Evolutionary conservation across 1,140 invertebrate genomes (phyloP), one percentile per base, ranked within the genome.

Genomic region (Orussus abietinus): DNA sequence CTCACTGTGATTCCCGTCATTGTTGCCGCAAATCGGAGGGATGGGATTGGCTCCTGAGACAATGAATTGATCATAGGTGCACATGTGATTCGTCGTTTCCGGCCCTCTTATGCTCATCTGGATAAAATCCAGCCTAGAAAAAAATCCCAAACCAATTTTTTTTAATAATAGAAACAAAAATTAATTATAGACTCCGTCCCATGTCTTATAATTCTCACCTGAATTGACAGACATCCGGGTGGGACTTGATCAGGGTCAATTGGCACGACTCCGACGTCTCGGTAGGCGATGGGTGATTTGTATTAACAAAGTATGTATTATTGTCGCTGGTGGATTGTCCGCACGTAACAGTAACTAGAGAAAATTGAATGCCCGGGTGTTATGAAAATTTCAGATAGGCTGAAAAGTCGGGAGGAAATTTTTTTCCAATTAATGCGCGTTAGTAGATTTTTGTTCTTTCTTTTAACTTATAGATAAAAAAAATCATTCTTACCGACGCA

Each of bases 1-100:
- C 81, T 82, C 74, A 92, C 89, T 88, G 64, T 92, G 89, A 74
- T 85, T 86, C 6, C 85, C 88, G n/a, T 79, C 78, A 47, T 90
- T 91, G 14, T 73, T 75, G 5, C 89, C 89, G 59, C 89, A 92
- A 44, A 92, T 88, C 1, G 80, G 78, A 5, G 88, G 86, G 1
- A 89, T 77, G 0, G 86, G 84, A 61, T 80, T 86, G 1, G 86
- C 85, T 4, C 88, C 89, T 1, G 87, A 88, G 1, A 91, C 83
- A 9, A 90, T 84, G 49, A 92, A 85, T 52, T 90, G 86, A 58
- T 92, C 89, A 47, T 86, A 85, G 43, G 85, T 83, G 57, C 89
- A 92, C 3, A 88, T 75, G 53, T 91, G 77, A 66, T 89, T 87
- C 2, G 74, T 64, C 1, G 75, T 73, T 53, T 90, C 87, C 0